phyloP scores from a whole-genome alignment of 1,140 invertebrate species.

The Schlechtendalia chinensis region DNA sequence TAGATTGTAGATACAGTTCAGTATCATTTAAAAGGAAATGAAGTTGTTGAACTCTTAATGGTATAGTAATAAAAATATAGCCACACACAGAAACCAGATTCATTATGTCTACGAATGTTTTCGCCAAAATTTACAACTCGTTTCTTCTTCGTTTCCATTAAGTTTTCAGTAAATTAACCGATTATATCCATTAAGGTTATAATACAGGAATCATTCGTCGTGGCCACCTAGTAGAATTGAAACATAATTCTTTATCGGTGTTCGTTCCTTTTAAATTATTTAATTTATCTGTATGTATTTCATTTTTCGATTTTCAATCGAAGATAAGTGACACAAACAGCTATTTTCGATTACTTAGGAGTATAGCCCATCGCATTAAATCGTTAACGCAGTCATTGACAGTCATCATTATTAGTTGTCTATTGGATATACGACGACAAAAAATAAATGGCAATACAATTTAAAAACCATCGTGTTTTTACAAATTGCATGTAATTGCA shows the following conservation, averaged over 20 bases:
- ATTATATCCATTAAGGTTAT: background rate
- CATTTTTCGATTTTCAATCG: background rate
- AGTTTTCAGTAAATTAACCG: background rate
- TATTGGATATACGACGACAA: too few relatives aligned
- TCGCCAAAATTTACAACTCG: background rate
- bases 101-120: background rate
- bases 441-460: too few relatives aligned
- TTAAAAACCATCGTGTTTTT: too few relatives aligned
- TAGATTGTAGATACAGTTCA: background rate
- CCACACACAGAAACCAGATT: constrained; percentile 15
- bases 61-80: background rate
- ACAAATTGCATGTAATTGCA: too few relatives aligned
- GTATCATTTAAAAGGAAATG: background rate
- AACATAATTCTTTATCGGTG: background rate
- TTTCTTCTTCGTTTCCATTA: constrained; percentile 10
- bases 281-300: background rate
- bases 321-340: too few relatives aligned
- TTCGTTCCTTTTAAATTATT: background rate
- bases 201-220: background rate
- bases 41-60: constrained; percentile 29
- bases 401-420: too few relatives aligned
- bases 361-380: too few relatives aligned
- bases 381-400: too few relatives aligned
- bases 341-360: too few relatives aligned
- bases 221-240: background rate